Base-by-base conservation (phyloP, 2,113 vertebrate genomes). In the Ceyx margarethae region DNA sequence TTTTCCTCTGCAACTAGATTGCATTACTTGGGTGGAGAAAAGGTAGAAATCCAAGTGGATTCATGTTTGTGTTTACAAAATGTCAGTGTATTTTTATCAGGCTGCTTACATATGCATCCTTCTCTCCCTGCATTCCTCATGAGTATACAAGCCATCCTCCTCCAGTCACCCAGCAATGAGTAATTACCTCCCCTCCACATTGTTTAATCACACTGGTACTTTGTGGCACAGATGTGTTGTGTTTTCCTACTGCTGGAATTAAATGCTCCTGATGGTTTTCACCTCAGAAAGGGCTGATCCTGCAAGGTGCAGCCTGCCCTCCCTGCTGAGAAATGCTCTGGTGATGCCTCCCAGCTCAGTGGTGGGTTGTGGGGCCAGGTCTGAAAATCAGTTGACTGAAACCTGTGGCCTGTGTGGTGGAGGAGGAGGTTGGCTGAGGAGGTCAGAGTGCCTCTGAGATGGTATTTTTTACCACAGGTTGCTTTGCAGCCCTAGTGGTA, bases 141-240 rank as follows among this genome's bases (percentile, higher is more conserved):
- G 77, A 94, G 89, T 61, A 33, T 91, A 62, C 60, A 73, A 95
- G 91, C 62, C 77, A 22, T 89, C 96, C 94, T 96, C 93, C 95
- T 93, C 95, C 43, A 61, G 93, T 86, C 96, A 96, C 94, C 96
- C 91, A 69, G 90, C 61, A 35, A 81, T 29, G 66, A 87, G 57
- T 95, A 96, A 97, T 96, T 95, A 69, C 85, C 87, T 97, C 96
- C 96, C 96, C 95, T 95, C 84, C 94, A 45, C 89, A 23, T 71
- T 5, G 1, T 89, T 97, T 91, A 97, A 96, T 95, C 92, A 83
- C 37, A 4, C 43, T 71, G 69, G 13, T 93, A 56, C 95, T 97
- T 97, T 92, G 1, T 57, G 90, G 87, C 91, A 85, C 97, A 97
- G 95, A 96, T 97, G 96, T 53, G 87, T 26, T 42, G 35, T 46